A percentile compares a stretch with the other conserved stretches of the same genome.
phyloP scores from a whole-genome alignment of 2,888 invertebrate species.

The Drosophila ezoana region DNA sequence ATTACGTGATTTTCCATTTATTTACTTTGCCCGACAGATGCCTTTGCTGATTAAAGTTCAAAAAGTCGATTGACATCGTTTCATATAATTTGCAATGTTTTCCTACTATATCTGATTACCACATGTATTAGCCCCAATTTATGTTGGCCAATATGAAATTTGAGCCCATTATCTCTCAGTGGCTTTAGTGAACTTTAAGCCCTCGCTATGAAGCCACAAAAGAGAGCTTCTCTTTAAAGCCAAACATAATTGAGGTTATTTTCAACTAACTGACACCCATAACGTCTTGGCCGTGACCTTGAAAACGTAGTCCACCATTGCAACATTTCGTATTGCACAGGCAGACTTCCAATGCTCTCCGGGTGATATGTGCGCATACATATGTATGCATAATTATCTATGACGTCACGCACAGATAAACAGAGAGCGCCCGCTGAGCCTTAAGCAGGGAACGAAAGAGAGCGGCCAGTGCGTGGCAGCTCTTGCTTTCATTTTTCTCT shows the following conservation, averaged over 20 bases:
- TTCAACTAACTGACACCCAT: conserved; percentile 3
- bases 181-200: conserved; percentile 13
- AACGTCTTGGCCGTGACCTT: conserved; percentile 44
- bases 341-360: conserved; percentile 7
- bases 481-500: not conserved
- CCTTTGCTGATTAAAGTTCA: conserved; percentile 45
- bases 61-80: not conserved
- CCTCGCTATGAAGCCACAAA: conserved; percentile 27
- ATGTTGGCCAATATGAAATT: not conserved
- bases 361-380: not conserved
- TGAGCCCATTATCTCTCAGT: conserved; percentile 4
- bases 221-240: not conserved
- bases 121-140: not conserved
- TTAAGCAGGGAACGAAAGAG: not conserved
- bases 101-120: not conserved
- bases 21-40: conserved; percentile 16
- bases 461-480: conserved; percentile 12
- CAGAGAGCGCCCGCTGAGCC: conserved; percentile 34
- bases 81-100: not conserved
- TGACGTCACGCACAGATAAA: conserved; percentile 60
- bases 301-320: conserved; percentile 20
- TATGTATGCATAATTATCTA: conserved; percentile 28
- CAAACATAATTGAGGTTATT: conserved; percentile 37
- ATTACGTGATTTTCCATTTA: conserved; percentile 12
- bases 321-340: conserved; percentile 10